A percentile compares a stretch with the other conserved stretches of the same genome.
Evolutionary conservation across 1,140 invertebrate species (phyloP).

Genomic region (Drosophila paulistorum): DNA sequence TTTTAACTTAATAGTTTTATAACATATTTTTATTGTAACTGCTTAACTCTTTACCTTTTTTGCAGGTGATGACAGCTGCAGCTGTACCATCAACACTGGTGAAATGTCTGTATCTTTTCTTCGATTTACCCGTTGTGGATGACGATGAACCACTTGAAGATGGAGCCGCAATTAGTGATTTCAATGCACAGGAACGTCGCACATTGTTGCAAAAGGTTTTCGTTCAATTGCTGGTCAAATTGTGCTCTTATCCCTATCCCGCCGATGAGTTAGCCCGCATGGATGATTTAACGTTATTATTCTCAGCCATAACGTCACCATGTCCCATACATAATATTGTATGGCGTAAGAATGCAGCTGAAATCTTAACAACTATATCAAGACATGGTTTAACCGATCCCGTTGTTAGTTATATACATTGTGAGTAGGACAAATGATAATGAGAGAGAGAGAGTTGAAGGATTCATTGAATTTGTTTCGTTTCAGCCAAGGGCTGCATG

Average conservation of each 20-base stretch:
- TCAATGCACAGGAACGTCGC: slow-evolving; percentile 94
- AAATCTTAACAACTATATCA: slow-evolving; percentile 97
- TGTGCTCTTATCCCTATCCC: slow-evolving; percentile 95
- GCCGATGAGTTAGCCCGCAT: slow-evolving; percentile 98
- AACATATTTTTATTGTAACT: no score
- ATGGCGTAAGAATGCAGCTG: slow-evolving; percentile 96
- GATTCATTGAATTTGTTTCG: neutral
- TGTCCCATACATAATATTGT: slow-evolving; percentile 96
- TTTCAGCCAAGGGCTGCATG: slow-evolving; percentile 96
- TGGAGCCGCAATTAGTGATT: slow-evolving; percentile 88
- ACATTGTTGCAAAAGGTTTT: slow-evolving; percentile 98
- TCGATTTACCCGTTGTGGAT: slow-evolving; percentile 96
- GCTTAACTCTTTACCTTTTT: neutral
- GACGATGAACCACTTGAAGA: slow-evolving; percentile 85
- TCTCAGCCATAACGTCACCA: slow-evolving; percentile 97
- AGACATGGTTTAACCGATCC: slow-evolving; percentile 95
- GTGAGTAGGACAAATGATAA: slow-evolving; percentile 85
- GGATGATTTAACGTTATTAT: slow-evolving; percentile 97
- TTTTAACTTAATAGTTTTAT: no score
- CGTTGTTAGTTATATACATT: slow-evolving; percentile 98
- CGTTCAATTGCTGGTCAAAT: slow-evolving; percentile 96
- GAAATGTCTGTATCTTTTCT: slow-evolving; percentile 99
- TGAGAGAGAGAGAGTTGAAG: no score
- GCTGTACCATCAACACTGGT: slow-evolving; percentile 98
- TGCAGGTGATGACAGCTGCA: slow-evolving; percentile 95